A percentile compares a stretch with the other conserved stretches of the same genome.
Conservation (phyloP, 2,888 invertebrate species). For the Yponomeuta plumbellus region DNA sequence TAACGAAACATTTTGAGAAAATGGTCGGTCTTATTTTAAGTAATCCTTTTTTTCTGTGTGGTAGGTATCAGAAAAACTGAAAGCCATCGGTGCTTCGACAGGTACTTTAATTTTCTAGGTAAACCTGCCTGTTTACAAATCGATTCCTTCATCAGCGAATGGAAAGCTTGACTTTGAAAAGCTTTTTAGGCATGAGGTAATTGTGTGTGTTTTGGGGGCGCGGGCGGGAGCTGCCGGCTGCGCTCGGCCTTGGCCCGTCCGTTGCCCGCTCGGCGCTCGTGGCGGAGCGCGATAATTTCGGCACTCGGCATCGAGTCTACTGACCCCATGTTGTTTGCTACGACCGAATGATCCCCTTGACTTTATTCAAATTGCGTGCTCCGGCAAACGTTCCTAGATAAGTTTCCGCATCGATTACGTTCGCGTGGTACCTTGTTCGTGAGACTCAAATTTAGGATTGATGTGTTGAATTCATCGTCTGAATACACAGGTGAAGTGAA, state of each 20-base stretch:
- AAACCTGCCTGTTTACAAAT: background rate
- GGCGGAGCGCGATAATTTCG: slow-evolving; percentile 64
- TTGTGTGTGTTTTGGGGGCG: slow-evolving; percentile 20
- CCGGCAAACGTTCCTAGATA: slow-evolving; percentile 31
- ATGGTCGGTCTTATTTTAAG: too few relatives aligned
- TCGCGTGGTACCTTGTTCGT: background rate
- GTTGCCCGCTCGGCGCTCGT: slow-evolving; percentile 57
- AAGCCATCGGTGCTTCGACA: background rate
- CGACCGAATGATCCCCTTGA: slow-evolving; percentile 72
- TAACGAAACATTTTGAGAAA: too few relatives aligned
- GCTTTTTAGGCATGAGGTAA: background rate
- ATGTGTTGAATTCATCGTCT: background rate
- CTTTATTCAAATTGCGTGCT: slow-evolving; percentile 65
- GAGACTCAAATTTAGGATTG: background rate
- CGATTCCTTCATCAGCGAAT: background rate
- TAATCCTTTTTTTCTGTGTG: too few relatives aligned
- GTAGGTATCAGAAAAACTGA: background rate
- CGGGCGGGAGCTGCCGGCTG: slow-evolving; percentile 25
- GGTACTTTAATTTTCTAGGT: too few relatives aligned
- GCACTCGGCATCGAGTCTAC: slow-evolving; percentile 61
- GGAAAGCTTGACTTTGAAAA: background rate
- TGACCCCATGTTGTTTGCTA: slow-evolving; percentile 67
- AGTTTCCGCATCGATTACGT: slow-evolving; percentile 11
- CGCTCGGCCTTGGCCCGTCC: slow-evolving; percentile 64
- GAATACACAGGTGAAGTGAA: background rate